Evolutionary conservation across 2,797 vertebrate genomes (phyloP), one percentile per base, ranked within the genome.

Genomic region (Cirrhinus molitorella): DNA sequence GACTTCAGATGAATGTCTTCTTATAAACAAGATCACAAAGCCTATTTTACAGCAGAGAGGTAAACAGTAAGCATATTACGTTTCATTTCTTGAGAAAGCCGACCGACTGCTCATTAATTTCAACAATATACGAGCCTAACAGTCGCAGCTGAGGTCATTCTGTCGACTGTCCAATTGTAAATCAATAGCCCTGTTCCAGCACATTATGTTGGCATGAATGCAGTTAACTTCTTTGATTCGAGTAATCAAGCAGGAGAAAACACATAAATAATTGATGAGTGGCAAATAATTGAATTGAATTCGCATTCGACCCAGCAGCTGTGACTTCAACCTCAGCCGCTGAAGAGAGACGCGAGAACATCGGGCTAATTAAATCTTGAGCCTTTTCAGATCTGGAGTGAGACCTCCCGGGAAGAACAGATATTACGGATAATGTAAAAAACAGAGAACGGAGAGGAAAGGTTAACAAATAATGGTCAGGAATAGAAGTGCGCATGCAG

Each of bases 251-350:
- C 76, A 67, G 80, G 75, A 77, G 77, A 81, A 68, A 85, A 75
- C 47, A 77, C 85, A 84, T 88, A 80, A 81, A 90, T 90, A 88
- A 88, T 88, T 85, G 81, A 90, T 88, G 85, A 88, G 21, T 49
- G 40, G 79, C 45, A 86, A 83, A 87, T 84, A 87, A 87, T 75
- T 85, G 49, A 88, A 88, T 86, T 85, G 74, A 83, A 83, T 79
- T 86, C 83, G 74, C 71, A 82, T 67, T 84, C 80, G 61, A 73
- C 71, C 75, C 79, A 83, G 83, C 87, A 85, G 80, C 83, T 85
- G 87, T 43, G 77, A 86, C 78, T 87, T 85, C 73, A 86, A 85
- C 83, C 85, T 85, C 63, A 63, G 76, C 53, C 43, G 40, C 66
- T 74, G 59, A 79, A 89, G 81, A 83, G 76, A 85, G 85, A 83